Evolutionary conservation across 1,140 invertebrate genomes (phyloP).

Genomic region (Heliconius congener): DNA sequence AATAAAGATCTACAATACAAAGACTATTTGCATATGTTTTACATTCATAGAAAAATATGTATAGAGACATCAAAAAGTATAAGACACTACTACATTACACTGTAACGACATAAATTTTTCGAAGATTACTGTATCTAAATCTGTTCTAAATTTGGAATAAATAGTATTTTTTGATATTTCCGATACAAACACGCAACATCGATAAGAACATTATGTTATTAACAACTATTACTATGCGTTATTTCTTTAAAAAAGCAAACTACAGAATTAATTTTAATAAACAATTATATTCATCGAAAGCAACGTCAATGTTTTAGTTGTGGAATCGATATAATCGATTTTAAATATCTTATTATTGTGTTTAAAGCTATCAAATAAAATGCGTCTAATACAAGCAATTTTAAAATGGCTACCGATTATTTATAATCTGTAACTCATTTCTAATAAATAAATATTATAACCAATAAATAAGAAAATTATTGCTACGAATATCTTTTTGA

Average conservation of each 20-base stretch:
- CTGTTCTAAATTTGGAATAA: conserved; percentile 23
- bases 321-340: not conserved
- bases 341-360: not conserved
- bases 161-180: conserved; percentile 28
- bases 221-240: conserved; percentile 34
- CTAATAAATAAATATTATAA: not conserved
- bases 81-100: conserved; percentile 49
- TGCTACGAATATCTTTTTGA: not conserved
- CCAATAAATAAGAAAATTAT: not conserved
- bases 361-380: conserved; percentile 9
- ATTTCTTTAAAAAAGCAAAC: conserved; percentile 31
- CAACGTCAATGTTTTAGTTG: not conserved
- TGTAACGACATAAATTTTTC: conserved; percentile 39
- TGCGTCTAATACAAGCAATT: conserved; percentile 6
- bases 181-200: conserved; percentile 29
- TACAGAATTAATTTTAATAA: conserved; percentile 22
- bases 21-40: conserved; percentile 31
- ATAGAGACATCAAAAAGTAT: conserved; percentile 71
- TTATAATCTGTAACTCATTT: conserved; percentile 1
- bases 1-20: conserved; percentile 12
- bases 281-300: conserved; percentile 12
- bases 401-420: conserved; percentile 2
- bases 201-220: conserved; percentile 23
- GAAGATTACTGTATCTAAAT: conserved; percentile 31
- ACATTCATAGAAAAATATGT: conserved; percentile 73